Conservation (phyloP, 2,888 invertebrate species). For the Caenorhabditis uteleia region DNA sequence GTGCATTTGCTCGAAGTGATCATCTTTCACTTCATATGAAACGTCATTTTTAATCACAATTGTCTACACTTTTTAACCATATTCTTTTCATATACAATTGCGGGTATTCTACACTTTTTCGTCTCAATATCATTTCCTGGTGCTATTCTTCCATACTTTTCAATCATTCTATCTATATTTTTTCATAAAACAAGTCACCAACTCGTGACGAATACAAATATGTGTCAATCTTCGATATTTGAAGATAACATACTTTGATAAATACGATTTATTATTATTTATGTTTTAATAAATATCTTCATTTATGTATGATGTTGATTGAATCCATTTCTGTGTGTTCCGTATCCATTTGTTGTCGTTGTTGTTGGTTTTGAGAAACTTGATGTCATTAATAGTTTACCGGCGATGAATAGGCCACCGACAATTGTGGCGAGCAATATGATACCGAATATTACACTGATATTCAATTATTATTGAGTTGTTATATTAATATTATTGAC, state of each 20-base stretch:
- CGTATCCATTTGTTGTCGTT: not conserved
- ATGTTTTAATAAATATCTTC: too few species aligned
- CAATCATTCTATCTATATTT: constrained; percentile 3
- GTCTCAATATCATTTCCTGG: not conserved
- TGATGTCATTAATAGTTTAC: constrained; percentile 26
- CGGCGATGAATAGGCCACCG: constrained; percentile 31
- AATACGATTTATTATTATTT: too few species aligned
- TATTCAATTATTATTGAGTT: constrained; percentile 2
- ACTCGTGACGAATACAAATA: too few species aligned
- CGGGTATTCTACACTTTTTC: too few species aligned
- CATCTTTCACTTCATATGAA: constrained; percentile 72
- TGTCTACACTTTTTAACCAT: not conserved
- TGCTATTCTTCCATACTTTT: not conserved
- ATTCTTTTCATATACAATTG: not conserved
- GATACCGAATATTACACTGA: constrained; percentile 42
- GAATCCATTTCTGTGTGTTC: too few species aligned
- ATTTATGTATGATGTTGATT: too few species aligned
- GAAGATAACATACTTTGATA: too few species aligned
- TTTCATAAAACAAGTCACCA: too few species aligned
- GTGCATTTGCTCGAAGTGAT: constrained; percentile 77
- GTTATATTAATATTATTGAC: constrained; percentile 11
- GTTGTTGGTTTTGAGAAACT: constrained; percentile 3
- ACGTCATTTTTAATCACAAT: constrained; percentile 45
- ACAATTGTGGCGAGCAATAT: constrained; percentile 26
- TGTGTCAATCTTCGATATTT: too few species aligned